These are phyloP conservation scores for Panagrolaimus sp. DNA, from an alignment of 1,140 invertebrate species.

Conservation along the genomic window DNA sequence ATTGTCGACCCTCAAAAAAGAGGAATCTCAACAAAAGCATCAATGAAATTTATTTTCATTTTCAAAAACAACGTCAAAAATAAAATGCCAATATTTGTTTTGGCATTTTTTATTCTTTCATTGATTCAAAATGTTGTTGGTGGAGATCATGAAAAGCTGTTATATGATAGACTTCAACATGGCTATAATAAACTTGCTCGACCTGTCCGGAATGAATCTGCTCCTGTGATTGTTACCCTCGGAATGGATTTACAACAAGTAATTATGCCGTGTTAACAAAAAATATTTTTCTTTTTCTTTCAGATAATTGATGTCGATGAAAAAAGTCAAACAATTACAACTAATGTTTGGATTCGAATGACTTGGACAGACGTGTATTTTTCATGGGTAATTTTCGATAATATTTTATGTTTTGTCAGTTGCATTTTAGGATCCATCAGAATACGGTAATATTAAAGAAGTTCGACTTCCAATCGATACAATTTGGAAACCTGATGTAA, in stretches of 20 bases:
- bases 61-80: too few relatives aligned
- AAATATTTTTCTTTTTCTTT: too few relatives aligned
- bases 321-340: conserved; percentile 67
- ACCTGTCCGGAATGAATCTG: conserved; percentile 65
- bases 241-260: conserved; percentile 67
- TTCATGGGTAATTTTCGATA: neutral
- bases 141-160: conserved; percentile 64
- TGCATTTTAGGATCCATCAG: conserved; percentile 69
- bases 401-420: too few relatives aligned
- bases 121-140: too few relatives aligned
- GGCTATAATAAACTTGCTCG: conserved; percentile 66
- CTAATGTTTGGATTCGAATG: conserved; percentile 67
- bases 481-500: conserved; percentile 91
- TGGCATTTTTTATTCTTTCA: too few relatives aligned
- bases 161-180: conserved; percentile 63
- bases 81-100: too few relatives aligned
- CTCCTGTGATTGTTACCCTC: conserved; percentile 64
- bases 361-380: conserved; percentile 51
- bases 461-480: conserved; percentile 87
- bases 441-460: conserved; percentile 89
- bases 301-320: conserved; percentile 64
- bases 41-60: too few relatives aligned
- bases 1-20: too few relatives aligned
- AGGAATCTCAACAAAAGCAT: too few relatives aligned
- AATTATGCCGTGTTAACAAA: too few relatives aligned